Conservation (phyloP, 2,888 invertebrate species). For the Nemapogon koenigi region DNA sequence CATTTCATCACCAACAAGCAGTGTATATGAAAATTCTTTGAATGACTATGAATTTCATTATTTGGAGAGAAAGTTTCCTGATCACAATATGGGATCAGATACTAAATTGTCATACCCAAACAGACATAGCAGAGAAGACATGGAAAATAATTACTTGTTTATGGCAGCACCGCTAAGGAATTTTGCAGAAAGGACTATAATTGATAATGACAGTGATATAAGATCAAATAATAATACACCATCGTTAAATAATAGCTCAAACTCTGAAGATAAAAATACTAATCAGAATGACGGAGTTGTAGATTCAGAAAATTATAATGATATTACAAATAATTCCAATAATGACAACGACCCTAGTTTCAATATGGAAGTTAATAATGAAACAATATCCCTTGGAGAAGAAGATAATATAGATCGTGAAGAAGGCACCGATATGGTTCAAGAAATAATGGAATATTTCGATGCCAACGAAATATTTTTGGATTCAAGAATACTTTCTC, state of each 20-base stretch:
- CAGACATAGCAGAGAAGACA: neutral
- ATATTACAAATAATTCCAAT: too few species aligned
- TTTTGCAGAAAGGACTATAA: too few species aligned
- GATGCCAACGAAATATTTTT: slow-evolving; percentile 25
- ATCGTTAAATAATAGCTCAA: too few species aligned
- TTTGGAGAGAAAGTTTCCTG: slow-evolving; percentile 25
- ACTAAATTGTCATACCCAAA: neutral
- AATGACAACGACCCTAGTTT: too few species aligned
- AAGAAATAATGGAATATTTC: slow-evolving; percentile 50
- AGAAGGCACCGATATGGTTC: slow-evolving; percentile 28
- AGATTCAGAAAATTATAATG: too few species aligned
- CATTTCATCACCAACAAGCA: slow-evolving; percentile 33
- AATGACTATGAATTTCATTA: slow-evolving; percentile 31
- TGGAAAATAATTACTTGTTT: neutral
- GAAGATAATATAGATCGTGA: slow-evolving; percentile 6
- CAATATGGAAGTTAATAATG: too few species aligned
- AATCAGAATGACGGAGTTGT: neutral
- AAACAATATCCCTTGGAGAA: too few species aligned
- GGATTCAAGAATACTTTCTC: slow-evolving; percentile 31
- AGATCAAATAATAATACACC: slow-evolving; percentile 21
- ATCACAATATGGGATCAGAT: neutral
- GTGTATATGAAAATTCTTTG: slow-evolving; percentile 38
- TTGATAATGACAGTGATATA: slow-evolving; percentile 12
- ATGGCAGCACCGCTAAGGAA: neutral
- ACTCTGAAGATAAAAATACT: neutral